phyloP scores from a whole-genome alignment of 2,797 vertebrate genomes.

The Poecilia velifera region DNA sequence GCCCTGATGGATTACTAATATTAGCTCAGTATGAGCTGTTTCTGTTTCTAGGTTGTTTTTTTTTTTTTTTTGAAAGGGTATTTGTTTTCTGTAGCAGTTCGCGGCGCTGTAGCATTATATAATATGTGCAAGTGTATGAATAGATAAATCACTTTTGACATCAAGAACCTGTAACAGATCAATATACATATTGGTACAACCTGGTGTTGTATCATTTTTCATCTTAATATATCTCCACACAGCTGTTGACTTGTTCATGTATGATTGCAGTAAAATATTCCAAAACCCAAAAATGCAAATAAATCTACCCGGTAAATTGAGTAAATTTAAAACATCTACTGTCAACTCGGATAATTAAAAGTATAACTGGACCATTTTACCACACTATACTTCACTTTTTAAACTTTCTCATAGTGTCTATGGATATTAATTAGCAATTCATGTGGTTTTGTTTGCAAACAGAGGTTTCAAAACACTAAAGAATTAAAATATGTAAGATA shows the following conservation, averaged over 20 bases:
- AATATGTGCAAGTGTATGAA: neutral
- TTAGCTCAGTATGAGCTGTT: conserved; percentile 6
- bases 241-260: neutral
- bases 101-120: neutral
- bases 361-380: neutral
- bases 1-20: conserved; percentile 22
- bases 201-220: neutral
- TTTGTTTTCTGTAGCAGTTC: conserved; percentile 3
- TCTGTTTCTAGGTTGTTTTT: neutral
- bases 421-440: neutral
- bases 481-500: neutral
- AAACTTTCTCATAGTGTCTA: neutral
- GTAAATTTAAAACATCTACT: neutral
- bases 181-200: neutral
- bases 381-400: neutral
- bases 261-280: neutral
- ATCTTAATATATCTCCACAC: neutral
- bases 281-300: neutral
- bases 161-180: neutral
- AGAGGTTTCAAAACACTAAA: neutral
- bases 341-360: neutral
- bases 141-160: neutral
- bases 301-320: neutral
- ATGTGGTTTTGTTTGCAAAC: neutral
- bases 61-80: neutral